Evolutionary conservation across 2,113 vertebrate genomes (phyloP).

Genomic region (Numenius arquata): DNA sequence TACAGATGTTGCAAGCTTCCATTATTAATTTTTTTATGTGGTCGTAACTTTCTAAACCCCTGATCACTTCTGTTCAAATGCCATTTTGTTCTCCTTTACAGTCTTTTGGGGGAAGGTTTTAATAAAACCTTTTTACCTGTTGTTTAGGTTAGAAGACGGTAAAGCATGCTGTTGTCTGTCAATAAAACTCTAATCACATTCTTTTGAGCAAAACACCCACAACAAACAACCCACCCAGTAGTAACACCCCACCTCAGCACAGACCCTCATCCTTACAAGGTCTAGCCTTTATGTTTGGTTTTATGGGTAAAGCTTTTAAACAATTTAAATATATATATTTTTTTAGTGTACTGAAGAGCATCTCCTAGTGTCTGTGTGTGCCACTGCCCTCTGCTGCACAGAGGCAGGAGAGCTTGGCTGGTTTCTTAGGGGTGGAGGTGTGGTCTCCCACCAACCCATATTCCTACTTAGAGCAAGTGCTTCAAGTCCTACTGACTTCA

Average conservation of each 20-base stretch:
- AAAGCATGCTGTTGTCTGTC: not conserved
- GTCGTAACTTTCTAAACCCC: not conserved
- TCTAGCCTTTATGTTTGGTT: not conserved
- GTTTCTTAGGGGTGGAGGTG: not conserved
- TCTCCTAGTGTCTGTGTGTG: not conserved
- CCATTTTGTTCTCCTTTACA: not conserved
- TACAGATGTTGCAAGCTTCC: not conserved
- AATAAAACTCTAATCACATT: not conserved
- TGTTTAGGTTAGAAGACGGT: not conserved
- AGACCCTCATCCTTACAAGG: not conserved
- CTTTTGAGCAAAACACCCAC: not conserved
- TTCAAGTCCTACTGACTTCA: not conserved
- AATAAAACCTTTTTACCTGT: not conserved
- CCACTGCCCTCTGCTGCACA: slow-evolving; percentile 1
- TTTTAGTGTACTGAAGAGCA: not conserved
- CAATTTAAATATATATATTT: not conserved
- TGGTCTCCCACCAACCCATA: not conserved
- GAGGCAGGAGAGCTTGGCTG: not conserved
- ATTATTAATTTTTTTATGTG: not conserved
- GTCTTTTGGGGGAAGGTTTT: not conserved
- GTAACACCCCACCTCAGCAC: not conserved
- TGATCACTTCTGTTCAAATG: not conserved
- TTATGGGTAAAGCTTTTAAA: not conserved
- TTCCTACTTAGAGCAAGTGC: not conserved
- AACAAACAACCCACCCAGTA: not conserved